Percentiles rank a stretch among this genome's conserved stretches.
Conservation (phyloP, 2,797 vertebrate genomes). For the Emys orbicularis region DNA sequence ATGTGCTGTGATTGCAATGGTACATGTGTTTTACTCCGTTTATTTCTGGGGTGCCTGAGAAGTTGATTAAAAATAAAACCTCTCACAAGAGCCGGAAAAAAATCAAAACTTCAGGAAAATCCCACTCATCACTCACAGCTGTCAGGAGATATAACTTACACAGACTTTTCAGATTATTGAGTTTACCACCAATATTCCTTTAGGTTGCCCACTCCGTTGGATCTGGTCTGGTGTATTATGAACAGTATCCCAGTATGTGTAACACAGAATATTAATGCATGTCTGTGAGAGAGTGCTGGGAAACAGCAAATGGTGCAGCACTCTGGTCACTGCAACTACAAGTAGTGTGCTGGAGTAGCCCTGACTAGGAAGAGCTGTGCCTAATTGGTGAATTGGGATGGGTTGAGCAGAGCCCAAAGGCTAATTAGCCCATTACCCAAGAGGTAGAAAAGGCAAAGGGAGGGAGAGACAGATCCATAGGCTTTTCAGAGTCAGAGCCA, state of each 20-base stretch:
- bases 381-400: neutral
- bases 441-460: neutral
- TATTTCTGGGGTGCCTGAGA: neutral
- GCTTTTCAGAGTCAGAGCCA: neutral
- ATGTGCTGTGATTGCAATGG: neutral
- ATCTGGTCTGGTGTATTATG: neutral
- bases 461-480: neutral
- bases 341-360: neutral
- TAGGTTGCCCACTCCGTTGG: neutral
- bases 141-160: fast-evolving
- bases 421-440: neutral
- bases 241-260: neutral
- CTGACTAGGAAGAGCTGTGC: neutral
- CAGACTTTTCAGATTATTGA: neutral
- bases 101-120: neutral
- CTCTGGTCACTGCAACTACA: neutral
- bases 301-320: neutral
- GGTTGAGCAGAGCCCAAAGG: neutral
- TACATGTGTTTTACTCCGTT: neutral
- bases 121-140: neutral
- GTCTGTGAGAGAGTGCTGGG: neutral
- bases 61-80: neutral
- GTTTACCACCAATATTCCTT: neutral
- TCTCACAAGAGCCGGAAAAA: neutral
- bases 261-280: neutral